Evolutionary conservation across 53 echinoderm and acorn worm genomes (phyloP).

Genomic region (Holothuria scabra): DNA sequence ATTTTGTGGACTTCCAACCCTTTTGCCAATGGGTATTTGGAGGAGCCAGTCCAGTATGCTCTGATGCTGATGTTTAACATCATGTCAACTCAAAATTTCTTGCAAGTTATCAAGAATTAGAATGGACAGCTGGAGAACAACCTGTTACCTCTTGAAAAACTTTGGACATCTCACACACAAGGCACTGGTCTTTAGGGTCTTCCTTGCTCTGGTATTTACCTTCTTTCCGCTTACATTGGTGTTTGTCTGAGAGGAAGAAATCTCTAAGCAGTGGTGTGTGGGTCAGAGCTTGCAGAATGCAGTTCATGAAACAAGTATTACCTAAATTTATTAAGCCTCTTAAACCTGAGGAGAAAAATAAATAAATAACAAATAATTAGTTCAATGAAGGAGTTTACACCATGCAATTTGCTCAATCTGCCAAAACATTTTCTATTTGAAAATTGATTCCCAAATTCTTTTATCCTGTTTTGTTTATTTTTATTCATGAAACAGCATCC

Average conservation of each 20-base stretch:
- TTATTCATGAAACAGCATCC: no score
- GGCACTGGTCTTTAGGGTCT: conserved; percentile 83
- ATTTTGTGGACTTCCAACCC: no score
- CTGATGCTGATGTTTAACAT: no score
- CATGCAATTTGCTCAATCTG: neutral
- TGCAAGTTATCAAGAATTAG: no score
- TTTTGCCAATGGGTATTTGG: no score
- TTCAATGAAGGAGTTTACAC: neutral
- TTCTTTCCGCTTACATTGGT: conserved; percentile 75
- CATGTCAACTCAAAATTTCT: no score
- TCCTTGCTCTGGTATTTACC: conserved; percentile 20
- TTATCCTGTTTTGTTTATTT: no score
- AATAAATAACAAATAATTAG: no score
- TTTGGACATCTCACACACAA: conserved; percentile 97
- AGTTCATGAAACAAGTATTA: conserved; percentile 99
- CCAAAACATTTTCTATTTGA: no score
- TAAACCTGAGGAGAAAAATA: conserved; percentile 78
- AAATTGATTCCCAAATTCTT: neutral
- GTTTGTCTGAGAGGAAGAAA: conserved; percentile 96
- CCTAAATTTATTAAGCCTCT: conserved; percentile 95
- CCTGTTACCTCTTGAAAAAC: conserved; percentile 94
- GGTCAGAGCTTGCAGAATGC: conserved; percentile 96
- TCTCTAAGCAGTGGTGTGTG: conserved; percentile 96
- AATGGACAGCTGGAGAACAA: no score
- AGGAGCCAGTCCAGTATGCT: no score